These are phyloP conservation scores for Aphelenchoides bicaudatus DNA, from an alignment of 2,888 invertebrate species.

Conservation along the genomic window DNA sequence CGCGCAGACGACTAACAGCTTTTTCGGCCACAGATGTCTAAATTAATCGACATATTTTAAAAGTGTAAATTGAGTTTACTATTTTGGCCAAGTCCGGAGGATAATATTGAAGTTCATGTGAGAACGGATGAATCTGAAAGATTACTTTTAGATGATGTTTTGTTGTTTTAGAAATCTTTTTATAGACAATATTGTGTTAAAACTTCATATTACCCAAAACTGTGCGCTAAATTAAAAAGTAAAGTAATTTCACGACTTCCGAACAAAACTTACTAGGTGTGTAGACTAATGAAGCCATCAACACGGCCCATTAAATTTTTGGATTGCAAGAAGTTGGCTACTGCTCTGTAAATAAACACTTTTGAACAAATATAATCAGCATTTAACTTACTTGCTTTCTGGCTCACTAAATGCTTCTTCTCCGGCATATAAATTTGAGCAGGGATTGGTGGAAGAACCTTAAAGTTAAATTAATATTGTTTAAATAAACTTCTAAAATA, in stretches of 20 bases:
- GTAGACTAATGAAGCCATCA: conserved; percentile 59
- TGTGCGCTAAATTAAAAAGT: too few relatives aligned
- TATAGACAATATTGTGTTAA: too few relatives aligned
- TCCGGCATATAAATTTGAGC: conserved; percentile 59
- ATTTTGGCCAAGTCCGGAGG: conserved; percentile 54
- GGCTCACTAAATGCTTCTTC: conserved; percentile 59
- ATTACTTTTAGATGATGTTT: too few relatives aligned
- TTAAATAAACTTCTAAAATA: background rate
- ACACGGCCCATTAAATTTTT: conserved; percentile 43
- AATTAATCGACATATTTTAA: conserved; percentile 18
- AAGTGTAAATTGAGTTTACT: conserved; percentile 35
- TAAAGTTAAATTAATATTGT: conserved; percentile 40
- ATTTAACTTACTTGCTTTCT: conserved; percentile 42
- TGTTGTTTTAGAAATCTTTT: background rate
- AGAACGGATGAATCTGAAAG: conserved; percentile 60
- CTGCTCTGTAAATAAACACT: conserved; percentile 35
- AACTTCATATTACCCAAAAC: too few relatives aligned
- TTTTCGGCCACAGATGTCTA: conserved; percentile 36
- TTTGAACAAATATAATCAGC: conserved; percentile 1
- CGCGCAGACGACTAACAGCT: conserved; percentile 42
- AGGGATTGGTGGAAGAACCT: conserved; percentile 56
- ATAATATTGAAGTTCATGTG: conserved; percentile 47
- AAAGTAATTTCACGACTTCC: background rate
- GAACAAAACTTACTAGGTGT: conserved; percentile 49
- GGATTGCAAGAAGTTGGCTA: conserved; percentile 44